phyloP scores from a whole-genome alignment of 2,113 vertebrate genomes.

The Paracanthobrama guichenoti region DNA sequence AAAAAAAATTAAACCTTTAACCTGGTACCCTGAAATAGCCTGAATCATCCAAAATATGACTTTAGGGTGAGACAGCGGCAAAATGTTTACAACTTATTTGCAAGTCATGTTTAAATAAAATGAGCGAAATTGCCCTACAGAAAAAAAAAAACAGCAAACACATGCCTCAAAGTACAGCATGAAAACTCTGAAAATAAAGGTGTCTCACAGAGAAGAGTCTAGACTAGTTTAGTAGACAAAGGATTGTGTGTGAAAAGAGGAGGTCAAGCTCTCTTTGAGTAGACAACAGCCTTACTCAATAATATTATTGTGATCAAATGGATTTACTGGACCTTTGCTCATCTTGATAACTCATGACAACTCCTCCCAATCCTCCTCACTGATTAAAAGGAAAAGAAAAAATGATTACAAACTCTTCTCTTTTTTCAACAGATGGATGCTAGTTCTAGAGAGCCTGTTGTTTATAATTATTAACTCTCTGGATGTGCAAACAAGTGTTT shows the following conservation, averaged over 20 bases:
- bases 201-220: not conserved
- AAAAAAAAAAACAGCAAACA: too few relatives aligned
- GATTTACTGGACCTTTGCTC: conserved; percentile 27
- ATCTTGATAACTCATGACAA: not conserved
- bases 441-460: conserved; percentile 6
- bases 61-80: too few relatives aligned
- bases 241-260: not conserved
- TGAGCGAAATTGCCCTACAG: too few relatives aligned
- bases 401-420: not conserved
- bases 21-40: too few relatives aligned
- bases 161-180: not conserved
- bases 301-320: conserved; percentile 11
- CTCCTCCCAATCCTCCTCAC: not conserved
- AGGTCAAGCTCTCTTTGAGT: conserved; percentile 12
- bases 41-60: too few relatives aligned
- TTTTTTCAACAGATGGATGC: conserved; percentile 20
- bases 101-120: too few relatives aligned
- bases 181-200: not conserved
- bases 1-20: too few relatives aligned
- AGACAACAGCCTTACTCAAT: not conserved
- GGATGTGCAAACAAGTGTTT: conserved; percentile 17
- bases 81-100: too few relatives aligned
- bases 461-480: conserved; percentile 11
- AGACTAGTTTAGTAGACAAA: not conserved
- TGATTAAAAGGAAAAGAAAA: not conserved